phyloP scores from a whole-genome alignment of 1,140 invertebrate genomes.

The Zaprionus tsacasi region DNA sequence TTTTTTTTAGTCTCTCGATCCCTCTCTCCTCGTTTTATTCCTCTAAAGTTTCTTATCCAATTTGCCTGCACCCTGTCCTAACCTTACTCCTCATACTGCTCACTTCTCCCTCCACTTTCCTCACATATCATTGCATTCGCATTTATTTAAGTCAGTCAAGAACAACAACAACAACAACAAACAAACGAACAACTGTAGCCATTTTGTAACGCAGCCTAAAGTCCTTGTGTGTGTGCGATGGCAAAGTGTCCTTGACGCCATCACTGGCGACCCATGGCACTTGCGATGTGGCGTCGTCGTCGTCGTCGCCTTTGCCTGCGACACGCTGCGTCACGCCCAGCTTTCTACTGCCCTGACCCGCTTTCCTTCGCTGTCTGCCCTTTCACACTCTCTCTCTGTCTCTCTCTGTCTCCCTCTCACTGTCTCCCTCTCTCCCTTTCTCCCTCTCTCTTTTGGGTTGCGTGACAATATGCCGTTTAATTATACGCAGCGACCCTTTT shows the following conservation, averaged over 20 bases:
- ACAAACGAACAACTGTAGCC: slow-evolving; percentile 25
- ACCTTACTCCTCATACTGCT: no score
- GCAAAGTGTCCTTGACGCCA: slow-evolving; percentile 44
- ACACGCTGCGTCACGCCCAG: slow-evolving; percentile 5
- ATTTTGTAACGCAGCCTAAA: slow-evolving; percentile 32
- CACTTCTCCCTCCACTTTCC: no score
- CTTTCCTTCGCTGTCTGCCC: no score
- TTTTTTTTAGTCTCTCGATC: not conserved
- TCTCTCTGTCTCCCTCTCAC: not conserved
- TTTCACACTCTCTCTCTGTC: slow-evolving; percentile 27
- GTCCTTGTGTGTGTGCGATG: slow-evolving; percentile 27
- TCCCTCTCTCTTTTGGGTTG: slow-evolving; percentile 36
- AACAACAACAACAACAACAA: slow-evolving; percentile 34
- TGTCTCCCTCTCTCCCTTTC: not conserved
- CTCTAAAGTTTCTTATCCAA: not conserved
- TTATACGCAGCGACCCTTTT: slow-evolving; percentile 73
- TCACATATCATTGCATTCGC: slow-evolving; percentile 31
- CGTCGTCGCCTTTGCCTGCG: not conserved
- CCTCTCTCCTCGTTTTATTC: not conserved
- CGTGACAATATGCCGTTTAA: slow-evolving; percentile 82
- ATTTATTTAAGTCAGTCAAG: slow-evolving; percentile 35
- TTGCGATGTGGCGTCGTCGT: not conserved
- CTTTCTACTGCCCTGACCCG: not conserved
- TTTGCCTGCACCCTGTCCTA: not conserved
- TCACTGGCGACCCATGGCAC: not conserved